Evolutionary conservation across 2,113 vertebrate species (phyloP), one percentile per base, ranked within the genome.

Genomic region (Trematomus loennbergii): DNA sequence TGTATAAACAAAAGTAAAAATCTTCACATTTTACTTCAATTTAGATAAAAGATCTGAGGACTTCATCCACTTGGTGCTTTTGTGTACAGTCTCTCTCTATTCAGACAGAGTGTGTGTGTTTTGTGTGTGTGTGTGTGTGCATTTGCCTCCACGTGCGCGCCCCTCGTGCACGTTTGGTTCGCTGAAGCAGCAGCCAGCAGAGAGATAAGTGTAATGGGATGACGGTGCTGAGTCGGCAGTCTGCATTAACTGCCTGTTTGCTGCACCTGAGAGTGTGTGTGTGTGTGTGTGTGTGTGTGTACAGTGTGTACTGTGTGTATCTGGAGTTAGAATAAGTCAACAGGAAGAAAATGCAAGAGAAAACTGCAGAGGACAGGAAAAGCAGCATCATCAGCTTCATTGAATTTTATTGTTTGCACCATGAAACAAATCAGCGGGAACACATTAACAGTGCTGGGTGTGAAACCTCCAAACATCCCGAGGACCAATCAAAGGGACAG

Each of bases 161-260:
- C 16, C 75, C 17, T 29, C 20, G 18, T 52, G 70, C 61, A 33
- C 60, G 33, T 15, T 59, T 64, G 25, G 58, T 71, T 5, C 63
- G 79, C 86, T 87, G 83, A 84, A 68, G 85, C 87, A 88, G 85
- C 86, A 85, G 90, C 77, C 79, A 33, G 58, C 66, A 58, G n/a
- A 25, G 52, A 77, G 83, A 81, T 86, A 81, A 86, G 81, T 88
- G 87, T 88, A 86, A 90, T 88, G 88, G 73, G 75, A 82, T 48
- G 75, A 50, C 29, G 29, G 69, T 67, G 89, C 91, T 91, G 90
- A 92, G 72, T 88, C 54, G 29, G 78, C 87, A 33, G 25, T 88
- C 85, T 76, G 18, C 46, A 70, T 59, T 55, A 86, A 71, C 80
- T 43, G 76, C 52, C 53, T 75, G 69, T 81, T 71, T 46, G 76